A percentile compares a stretch with the other conserved stretches of the same genome.
These are phyloP conservation scores for Alligator mississippiensis DNA, from an alignment of 2,113 vertebrate species.

Conservation along the genomic window DNA sequence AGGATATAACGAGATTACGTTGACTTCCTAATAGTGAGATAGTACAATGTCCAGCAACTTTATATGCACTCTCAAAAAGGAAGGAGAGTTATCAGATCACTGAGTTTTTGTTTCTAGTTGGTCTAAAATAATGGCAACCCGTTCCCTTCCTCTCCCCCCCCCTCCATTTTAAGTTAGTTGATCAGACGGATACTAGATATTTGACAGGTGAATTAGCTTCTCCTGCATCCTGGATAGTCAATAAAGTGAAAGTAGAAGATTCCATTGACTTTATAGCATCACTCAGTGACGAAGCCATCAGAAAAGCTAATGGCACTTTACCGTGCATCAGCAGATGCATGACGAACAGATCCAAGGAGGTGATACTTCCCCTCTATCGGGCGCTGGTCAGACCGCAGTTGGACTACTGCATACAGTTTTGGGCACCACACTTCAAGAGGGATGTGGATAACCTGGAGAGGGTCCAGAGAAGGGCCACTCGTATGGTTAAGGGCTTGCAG, in stretches of 20 bases:
- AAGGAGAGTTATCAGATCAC: background rate
- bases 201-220: background rate
- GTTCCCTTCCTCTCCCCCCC: background rate
- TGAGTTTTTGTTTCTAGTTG: background rate
- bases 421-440: too few species aligned
- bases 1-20: background rate
- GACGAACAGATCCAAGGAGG: too few species aligned
- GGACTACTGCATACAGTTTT: too few species aligned
- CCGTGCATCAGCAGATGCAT: too few species aligned
- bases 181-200: background rate
- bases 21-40: background rate
- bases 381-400: too few species aligned
- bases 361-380: too few species aligned
- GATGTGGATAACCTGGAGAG: too few species aligned
- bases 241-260: background rate
- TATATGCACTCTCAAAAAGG: background rate
- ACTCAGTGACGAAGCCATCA: too few species aligned
- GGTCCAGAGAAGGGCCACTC: too few species aligned
- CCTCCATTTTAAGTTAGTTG: background rate
- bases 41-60: background rate
- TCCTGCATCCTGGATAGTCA: background rate
- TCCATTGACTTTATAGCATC: background rate
- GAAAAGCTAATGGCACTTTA: too few species aligned
- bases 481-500: too few species aligned
- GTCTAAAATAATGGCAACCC: background rate